Base-by-base conservation (phyloP, 2,797 vertebrate genomes). In the Brachyrhaphis roseni region DNA sequence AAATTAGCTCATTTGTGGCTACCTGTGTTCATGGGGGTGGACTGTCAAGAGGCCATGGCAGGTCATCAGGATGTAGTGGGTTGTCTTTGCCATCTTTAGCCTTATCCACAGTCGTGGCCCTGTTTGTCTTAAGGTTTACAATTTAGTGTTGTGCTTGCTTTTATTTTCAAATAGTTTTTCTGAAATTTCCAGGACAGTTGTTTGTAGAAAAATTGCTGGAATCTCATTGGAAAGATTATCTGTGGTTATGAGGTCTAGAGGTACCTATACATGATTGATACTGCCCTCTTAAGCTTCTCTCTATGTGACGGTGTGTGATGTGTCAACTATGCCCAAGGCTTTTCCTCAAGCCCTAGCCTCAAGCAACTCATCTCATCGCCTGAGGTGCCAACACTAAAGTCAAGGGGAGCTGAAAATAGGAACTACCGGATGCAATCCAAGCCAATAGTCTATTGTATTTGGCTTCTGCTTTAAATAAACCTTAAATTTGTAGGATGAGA, bases 1-100 rank as follows among this genome's bases (percentile, higher is more conserved):
- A 93, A 93, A 93, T 88, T 78, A 94, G 92, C 92, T 93, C 90
- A 90, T 93, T 93, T 93, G 91, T 90, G 85, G 90, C 79, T 87
- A 84, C 86, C 84, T 78, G 82, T 83, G 83, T 82, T 78, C 74
- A 79, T 51, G 77, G 84, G 74, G 86, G 85, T 78, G 88, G 84
- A 88, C 75, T 87, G 90, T 88, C 91, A 88, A 51, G 49, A 89
- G 85, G 86, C 78, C 86, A 86, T 77, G 79, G 83, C 84, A 78
- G 84, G n/a, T 81, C 64, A 43, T 76, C 83, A 81, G 77, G 74
- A 80, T 31, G 1, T 1, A 2, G 75, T 12, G 18, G 64, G 43
- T 78, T 81, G 72, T 78, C 74, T 82, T 47, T 12, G 64, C 70
- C 62, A 81, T 62, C 76, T 70, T 76, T 43, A 57, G 74, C 79